Conservation (phyloP, 2,113 vertebrate species). For the Budorcas taxicolor region DNA sequence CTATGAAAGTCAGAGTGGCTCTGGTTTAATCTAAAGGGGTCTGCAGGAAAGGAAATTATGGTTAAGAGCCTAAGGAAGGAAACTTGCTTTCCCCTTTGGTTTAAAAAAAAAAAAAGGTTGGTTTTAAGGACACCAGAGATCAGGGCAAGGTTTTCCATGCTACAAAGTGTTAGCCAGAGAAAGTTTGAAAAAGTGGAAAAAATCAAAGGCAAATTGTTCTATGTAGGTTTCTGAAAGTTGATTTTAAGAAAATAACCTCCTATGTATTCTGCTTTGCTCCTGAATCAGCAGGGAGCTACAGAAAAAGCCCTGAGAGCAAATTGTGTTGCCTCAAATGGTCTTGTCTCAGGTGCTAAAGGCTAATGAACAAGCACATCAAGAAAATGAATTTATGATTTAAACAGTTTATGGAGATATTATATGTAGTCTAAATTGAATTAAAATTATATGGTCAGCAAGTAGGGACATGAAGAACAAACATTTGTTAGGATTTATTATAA, state of each 20-base stretch:
- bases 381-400: not conserved
- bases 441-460: not conserved
- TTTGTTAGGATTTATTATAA: not conserved
- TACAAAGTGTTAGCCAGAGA: not conserved
- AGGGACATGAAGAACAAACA: not conserved
- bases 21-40: not conserved
- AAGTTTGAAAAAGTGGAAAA: not conserved
- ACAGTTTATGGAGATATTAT: not conserved
- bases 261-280: not conserved
- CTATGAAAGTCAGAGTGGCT: not conserved
- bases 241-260: not conserved
- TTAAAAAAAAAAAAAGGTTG: not conserved
- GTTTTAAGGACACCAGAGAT: not conserved
- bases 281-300: not conserved
- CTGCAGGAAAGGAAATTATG: not conserved
- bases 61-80: not conserved
- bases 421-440: not conserved
- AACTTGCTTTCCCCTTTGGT: not conserved
- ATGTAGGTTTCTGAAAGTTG: not conserved
- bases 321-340: not conserved
- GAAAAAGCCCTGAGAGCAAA: not conserved
- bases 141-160: not conserved
- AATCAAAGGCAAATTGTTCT: not conserved
- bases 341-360: not conserved
- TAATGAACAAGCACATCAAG: not conserved